Percentiles rank a stretch among this genome's conserved stretches.
Conservation (phyloP, 2,797 vertebrate species). For the Microtus agrestis region DNA sequence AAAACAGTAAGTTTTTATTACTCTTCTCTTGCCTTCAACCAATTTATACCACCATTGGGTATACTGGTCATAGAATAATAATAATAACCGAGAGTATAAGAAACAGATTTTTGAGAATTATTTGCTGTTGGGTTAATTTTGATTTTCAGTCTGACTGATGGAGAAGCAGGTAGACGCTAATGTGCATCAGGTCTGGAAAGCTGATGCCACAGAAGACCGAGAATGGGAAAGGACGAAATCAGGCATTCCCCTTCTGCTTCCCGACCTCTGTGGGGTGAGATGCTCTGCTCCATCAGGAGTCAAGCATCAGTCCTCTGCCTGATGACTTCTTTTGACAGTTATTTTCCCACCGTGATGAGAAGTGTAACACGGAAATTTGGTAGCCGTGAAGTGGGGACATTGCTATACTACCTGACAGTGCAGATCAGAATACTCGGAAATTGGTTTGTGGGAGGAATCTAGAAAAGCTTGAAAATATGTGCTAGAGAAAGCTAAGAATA, state of each 20-base stretch:
- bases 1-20: background rate
- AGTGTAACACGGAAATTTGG: background rate
- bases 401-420: background rate
- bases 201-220: background rate
- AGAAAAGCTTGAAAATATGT: background rate
- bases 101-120: constrained; percentile 15
- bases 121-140: background rate
- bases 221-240: background rate
- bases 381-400: background rate
- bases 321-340: background rate
- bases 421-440: background rate
- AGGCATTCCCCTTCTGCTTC: background rate
- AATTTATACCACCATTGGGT: background rate
- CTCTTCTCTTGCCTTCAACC: background rate
- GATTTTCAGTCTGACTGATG: background rate
- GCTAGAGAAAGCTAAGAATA: background rate
- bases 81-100: background rate
- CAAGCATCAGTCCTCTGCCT: background rate
- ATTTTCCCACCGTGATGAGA: background rate
- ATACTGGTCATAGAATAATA: background rate
- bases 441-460: background rate
- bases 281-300: background rate
- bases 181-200: background rate
- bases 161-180: background rate
- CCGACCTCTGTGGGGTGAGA: background rate